phyloP scores from a whole-genome alignment of 2,888 invertebrate species.

The Drosophila atripex region DNA sequence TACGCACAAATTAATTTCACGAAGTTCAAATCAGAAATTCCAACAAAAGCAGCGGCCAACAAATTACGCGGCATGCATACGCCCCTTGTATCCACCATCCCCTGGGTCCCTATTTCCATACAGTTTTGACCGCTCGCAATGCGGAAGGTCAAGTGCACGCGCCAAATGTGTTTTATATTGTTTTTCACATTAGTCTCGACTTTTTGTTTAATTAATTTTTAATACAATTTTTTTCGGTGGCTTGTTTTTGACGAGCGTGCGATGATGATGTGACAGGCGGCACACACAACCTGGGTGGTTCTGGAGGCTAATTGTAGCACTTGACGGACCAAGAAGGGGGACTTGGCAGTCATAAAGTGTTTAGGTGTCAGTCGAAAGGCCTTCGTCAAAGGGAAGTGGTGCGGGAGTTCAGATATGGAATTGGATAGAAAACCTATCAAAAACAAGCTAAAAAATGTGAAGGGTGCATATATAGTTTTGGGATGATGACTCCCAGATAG shows the following conservation, averaged over 20 bases:
- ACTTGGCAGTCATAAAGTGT: not conserved
- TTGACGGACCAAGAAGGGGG: conserved; percentile 9
- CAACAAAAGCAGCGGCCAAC: conserved; percentile 54
- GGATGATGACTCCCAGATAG: not conserved
- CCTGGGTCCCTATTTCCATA: conserved; percentile 17
- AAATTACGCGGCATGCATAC: conserved; percentile 63
- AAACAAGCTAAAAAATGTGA: not conserved
- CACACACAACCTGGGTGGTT: conserved; percentile 68
- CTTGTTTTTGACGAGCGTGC: conserved; percentile 29
- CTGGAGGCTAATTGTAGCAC: conserved; percentile 60
- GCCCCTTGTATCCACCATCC: not conserved
- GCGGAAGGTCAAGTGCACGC: conserved; percentile 73
- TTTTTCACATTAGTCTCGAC: conserved; percentile 69
- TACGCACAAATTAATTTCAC: conserved; percentile 67
- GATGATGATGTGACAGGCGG: conserved; percentile 69
- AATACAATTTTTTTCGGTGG: conserved; percentile 56
- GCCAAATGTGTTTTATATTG: conserved; percentile 72
- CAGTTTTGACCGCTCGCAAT: conserved; percentile 45
- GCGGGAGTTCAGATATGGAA: not conserved
- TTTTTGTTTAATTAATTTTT: conserved; percentile 78
- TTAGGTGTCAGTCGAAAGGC: conserved; percentile 9
- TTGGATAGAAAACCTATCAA: no score
- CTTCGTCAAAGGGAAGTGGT: conserved; percentile 7
- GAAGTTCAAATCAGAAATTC: conserved; percentile 59
- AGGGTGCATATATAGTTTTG: not conserved